phyloP scores from a whole-genome alignment of 2,113 vertebrate species.

The Chroicocephalus ridibundus region DNA sequence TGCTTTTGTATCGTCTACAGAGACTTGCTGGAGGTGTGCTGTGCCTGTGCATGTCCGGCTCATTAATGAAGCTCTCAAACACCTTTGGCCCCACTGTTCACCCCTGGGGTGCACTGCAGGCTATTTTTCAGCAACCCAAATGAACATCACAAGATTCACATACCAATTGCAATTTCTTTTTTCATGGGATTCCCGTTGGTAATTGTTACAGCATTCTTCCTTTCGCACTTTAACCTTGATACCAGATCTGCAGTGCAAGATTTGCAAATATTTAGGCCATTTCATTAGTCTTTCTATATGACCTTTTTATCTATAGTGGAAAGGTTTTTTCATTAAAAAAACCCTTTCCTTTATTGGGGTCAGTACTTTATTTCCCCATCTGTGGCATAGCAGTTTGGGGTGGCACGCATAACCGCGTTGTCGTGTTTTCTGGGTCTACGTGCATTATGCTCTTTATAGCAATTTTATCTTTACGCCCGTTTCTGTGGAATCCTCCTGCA shows the following conservation, averaged over 20 bases:
- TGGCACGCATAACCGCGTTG: not conserved
- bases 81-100: accelerated
- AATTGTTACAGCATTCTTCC: not conserved
- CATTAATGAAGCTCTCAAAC: accelerated
- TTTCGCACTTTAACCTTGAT: not conserved
- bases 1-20: accelerated
- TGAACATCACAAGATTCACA: accelerated
- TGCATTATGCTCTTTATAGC: not conserved
- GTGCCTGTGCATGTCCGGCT: not conserved
- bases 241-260: not conserved
- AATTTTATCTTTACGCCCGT: not conserved
- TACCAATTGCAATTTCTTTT: not conserved
- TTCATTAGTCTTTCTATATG: not conserved
- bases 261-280: not conserved
- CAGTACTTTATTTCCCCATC: not conserved
- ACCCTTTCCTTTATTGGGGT: not conserved
- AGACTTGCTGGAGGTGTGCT: not conserved
- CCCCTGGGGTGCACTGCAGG: accelerated
- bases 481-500: not conserved
- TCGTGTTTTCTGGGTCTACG: accelerated
- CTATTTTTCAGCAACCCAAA: not conserved
- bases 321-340: not conserved
- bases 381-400: not conserved
- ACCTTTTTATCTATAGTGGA: not conserved
- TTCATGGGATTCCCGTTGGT: not conserved